Conservation (phyloP, 1,140 invertebrate genomes). For the Drosophila burlai region DNA sequence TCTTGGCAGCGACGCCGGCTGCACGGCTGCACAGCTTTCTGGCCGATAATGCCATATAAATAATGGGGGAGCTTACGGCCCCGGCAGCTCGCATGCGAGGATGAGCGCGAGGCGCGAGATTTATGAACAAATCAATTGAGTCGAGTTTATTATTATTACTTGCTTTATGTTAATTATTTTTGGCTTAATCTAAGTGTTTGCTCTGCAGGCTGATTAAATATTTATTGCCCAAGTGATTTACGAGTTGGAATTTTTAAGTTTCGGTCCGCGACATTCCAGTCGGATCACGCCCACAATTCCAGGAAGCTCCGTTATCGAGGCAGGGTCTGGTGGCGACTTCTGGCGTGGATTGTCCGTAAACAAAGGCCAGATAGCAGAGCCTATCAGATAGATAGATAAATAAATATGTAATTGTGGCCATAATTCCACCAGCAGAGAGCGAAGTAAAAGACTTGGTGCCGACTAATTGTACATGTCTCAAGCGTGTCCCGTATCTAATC, state of each 20-base stretch:
- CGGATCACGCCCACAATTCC: constrained; percentile 9
- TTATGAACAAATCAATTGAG: constrained; percentile 67
- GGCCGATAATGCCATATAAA: constrained; percentile 65
- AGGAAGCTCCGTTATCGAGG: constrained; percentile 42
- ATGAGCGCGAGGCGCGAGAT: constrained; percentile 37
- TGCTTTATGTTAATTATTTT: constrained; percentile 73
- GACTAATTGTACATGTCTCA: constrained; percentile 30
- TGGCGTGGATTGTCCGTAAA: constrained; percentile 36
- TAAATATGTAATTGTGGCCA: constrained; percentile 68
- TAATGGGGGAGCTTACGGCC: constrained; percentile 22
- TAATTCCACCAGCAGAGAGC: constrained; percentile 40
- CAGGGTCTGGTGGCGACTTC: constrained; percentile 36
- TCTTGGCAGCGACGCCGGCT: constrained; percentile 38
- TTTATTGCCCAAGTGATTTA: constrained; percentile 68
- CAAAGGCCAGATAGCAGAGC: constrained; percentile 42
- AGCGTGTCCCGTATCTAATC: constrained; percentile 66
- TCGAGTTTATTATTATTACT: constrained; percentile 62
- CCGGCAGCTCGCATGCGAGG: constrained; percentile 14
- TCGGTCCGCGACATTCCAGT: constrained; percentile 9
- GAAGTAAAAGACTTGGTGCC: constrained; percentile 14
- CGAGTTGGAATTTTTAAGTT: constrained; percentile 11
- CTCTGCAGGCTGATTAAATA: constrained; percentile 50
- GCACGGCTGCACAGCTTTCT: constrained; percentile 35
- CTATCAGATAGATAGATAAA: constrained; percentile 61
- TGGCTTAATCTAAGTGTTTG: constrained; percentile 58